A percentile compares a stretch with the other conserved stretches of the same genome.
Conservation (phyloP, 2,113 vertebrate genomes). For the Heterotis niloticus region DNA sequence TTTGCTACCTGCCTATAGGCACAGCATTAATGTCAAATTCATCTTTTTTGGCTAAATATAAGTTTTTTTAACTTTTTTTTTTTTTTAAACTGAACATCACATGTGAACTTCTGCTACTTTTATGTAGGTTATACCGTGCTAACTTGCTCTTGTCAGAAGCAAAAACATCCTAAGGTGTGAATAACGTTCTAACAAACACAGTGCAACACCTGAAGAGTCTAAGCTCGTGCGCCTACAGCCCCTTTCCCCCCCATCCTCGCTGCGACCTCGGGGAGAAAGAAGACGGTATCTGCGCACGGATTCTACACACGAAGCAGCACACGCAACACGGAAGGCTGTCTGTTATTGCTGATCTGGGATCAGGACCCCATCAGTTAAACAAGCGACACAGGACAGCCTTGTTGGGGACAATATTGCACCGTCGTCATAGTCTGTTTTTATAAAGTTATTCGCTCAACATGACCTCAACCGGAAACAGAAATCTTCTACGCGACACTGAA, state of each 20-base stretch:
- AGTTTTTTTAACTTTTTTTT: neutral
- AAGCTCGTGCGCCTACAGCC: slow-evolving; percentile 20
- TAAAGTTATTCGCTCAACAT: slow-evolving; percentile 55
- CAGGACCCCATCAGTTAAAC: slow-evolving; percentile 53
- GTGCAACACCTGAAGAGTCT: neutral
- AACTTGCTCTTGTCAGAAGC: neutral
- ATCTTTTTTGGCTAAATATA: neutral
- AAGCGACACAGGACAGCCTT: slow-evolving; percentile 66
- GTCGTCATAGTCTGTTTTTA: slow-evolving; percentile 70
- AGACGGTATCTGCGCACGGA: slow-evolving; percentile 43
- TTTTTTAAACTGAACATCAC: slow-evolving; percentile 9
- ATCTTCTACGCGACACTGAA: slow-evolving; percentile 37
- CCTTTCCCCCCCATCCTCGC: slow-evolving; percentile 27
- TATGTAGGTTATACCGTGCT: neutral
- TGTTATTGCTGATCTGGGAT: slow-evolving; percentile 66
- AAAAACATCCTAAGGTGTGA: neutral
- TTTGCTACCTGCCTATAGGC: too few species aligned
- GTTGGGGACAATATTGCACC: slow-evolving; percentile 67
- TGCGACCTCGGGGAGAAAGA: slow-evolving; percentile 45
- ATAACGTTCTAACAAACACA: neutral
- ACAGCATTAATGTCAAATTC: too few species aligned
- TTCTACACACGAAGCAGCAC: slow-evolving; percentile 51
- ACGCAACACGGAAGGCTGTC: slow-evolving; percentile 66
- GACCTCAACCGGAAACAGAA: slow-evolving; percentile 45
- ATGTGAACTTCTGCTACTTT: neutral